These are phyloP conservation scores for Antidorcas marsupialis DNA, from an alignment of 2,113 vertebrate genomes.

Conservation along the genomic window DNA sequence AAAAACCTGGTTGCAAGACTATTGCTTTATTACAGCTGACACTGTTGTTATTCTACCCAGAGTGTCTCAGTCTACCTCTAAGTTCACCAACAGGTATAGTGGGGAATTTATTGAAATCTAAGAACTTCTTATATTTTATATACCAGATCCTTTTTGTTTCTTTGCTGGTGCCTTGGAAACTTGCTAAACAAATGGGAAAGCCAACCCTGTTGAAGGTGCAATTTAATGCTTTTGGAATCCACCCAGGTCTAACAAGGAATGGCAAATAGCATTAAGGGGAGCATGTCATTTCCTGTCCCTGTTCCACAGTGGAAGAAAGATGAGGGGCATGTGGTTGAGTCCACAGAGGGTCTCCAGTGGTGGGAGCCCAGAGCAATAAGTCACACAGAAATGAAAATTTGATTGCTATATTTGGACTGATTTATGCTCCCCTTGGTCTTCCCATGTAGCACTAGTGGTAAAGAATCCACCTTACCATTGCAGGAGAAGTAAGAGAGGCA, in stretches of 20 bases:
- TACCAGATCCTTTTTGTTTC: background rate
- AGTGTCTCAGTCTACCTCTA: background rate
- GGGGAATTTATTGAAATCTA: background rate
- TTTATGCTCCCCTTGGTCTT: background rate
- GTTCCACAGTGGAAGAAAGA: background rate
- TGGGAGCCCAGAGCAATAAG: background rate
- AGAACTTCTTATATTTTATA: background rate
- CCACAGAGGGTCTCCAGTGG: background rate
- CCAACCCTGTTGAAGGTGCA: accelerated
- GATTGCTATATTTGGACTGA: background rate
- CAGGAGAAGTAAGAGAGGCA: background rate
- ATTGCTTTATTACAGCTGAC: background rate
- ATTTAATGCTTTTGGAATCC: background rate
- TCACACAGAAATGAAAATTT: background rate
- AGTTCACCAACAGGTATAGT: background rate
- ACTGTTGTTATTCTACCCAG: background rate
- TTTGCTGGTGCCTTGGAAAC: background rate
- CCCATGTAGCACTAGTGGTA: background rate
- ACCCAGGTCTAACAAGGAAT: background rate
- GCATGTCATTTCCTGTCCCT: too few relatives aligned
- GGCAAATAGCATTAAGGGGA: background rate
- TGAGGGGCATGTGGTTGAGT: background rate
- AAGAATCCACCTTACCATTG: background rate
- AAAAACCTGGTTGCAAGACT: background rate
- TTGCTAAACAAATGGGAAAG: background rate